Percentiles rank a stretch among this genome's conserved stretches.
Conservation (phyloP, 2,113 vertebrate species). For the Hippotragus niger region DNA sequence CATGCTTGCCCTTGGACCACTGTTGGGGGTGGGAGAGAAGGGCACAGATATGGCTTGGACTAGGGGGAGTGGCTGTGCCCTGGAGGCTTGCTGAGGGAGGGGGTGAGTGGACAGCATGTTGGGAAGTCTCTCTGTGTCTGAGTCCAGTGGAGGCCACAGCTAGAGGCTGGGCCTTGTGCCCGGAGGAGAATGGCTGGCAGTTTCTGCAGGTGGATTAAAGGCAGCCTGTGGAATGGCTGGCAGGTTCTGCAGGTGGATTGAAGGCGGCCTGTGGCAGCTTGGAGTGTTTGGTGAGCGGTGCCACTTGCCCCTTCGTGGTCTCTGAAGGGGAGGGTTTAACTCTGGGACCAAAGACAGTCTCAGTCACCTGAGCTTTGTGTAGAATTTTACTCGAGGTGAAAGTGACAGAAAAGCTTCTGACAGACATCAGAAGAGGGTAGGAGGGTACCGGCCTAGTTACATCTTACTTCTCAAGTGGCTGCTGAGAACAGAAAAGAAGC, state of each 20-base stretch:
- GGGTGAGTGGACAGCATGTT: too few species aligned
- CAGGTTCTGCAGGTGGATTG: too few species aligned
- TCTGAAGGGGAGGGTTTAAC: background rate
- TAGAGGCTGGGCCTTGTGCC: background rate
- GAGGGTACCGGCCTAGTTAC: background rate
- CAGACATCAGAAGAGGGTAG: background rate
- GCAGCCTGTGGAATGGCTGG: background rate
- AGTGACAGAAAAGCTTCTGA: background rate
- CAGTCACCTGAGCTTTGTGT: background rate
- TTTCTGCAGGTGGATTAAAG: background rate
- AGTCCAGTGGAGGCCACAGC: background rate
- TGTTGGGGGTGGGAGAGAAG: background rate
- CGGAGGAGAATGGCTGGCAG: fast-evolving
- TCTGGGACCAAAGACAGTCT: background rate
- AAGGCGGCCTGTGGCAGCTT: background rate
- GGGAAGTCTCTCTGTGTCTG: background rate
- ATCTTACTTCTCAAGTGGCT: background rate
- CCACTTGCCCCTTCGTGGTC: background rate
- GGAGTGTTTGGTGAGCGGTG: background rate
- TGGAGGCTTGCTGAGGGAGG: background rate
- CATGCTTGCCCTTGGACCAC: fast-evolving
- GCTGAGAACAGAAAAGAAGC: background rate
- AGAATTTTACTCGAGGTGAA: background rate
- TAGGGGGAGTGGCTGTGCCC: fast-evolving
- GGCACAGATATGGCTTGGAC: fast-evolving